Evolutionary conservation across 2,113 vertebrate genomes (phyloP).

Genomic region (Megaceryle maxima): DNA sequence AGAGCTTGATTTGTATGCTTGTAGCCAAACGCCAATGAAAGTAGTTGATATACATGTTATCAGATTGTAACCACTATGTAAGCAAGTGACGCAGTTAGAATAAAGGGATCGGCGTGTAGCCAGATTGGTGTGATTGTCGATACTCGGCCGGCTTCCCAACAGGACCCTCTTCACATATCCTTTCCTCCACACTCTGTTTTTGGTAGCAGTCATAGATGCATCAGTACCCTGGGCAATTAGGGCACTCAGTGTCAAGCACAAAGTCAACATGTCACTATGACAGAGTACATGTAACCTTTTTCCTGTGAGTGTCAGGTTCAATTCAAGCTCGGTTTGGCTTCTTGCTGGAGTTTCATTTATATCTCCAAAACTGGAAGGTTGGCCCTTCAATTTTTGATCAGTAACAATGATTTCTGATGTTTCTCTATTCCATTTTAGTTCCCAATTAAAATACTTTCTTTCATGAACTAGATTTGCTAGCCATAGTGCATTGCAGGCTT

Average conservation of each 20-base stretch:
- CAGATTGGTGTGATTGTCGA: too few relatives aligned
- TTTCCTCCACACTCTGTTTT: background rate
- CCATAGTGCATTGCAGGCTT: background rate
- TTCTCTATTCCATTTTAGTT: background rate
- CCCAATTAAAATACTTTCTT: background rate
- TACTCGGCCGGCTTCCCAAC: too few relatives aligned
- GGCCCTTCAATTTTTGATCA: background rate
- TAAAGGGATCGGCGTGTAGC: too few relatives aligned
- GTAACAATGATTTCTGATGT: background rate
- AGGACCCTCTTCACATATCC: too few relatives aligned
- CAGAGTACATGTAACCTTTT: rapidly evolving
- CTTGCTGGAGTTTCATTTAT: background rate
- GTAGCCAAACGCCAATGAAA: too few relatives aligned
- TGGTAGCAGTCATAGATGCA: background rate
- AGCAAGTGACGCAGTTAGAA: too few relatives aligned
- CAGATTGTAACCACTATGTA: too few relatives aligned
- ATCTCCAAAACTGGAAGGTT: background rate
- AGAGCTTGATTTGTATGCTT: too few relatives aligned
- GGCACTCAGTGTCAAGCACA: background rate
- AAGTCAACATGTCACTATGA: background rate
- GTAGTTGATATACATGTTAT: too few relatives aligned
- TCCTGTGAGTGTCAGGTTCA: background rate
- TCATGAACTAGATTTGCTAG: background rate
- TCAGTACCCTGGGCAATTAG: background rate
- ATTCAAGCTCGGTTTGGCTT: background rate